phyloP scores from a whole-genome alignment of 2,888 invertebrate species.

The Amaurobius ferox region DNA sequence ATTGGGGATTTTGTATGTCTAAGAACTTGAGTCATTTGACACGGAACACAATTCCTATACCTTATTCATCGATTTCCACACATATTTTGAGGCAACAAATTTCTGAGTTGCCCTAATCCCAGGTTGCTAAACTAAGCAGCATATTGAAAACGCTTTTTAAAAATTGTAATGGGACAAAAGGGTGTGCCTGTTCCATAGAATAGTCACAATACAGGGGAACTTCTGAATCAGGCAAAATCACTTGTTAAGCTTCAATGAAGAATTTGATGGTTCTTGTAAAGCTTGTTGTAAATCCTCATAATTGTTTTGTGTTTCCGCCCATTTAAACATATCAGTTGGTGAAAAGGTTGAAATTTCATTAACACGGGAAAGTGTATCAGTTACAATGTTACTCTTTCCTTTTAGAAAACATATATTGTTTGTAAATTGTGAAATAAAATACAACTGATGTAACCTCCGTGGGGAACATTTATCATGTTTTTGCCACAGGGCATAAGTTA shows the following conservation, averaged over 20 bases:
- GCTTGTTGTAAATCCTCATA: background rate
- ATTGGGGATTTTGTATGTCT: background rate
- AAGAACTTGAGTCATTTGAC: background rate
- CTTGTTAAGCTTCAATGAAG: background rate
- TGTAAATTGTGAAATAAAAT: conserved; percentile 76
- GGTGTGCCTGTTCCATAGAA: background rate
- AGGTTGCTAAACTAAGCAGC: too few species aligned
- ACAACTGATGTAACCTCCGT: conserved; percentile 76
- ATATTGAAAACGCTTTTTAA: too few species aligned
- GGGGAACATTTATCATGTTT: conserved; percentile 74
- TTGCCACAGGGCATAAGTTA: conserved; percentile 48
- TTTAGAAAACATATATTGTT: conserved; percentile 76
- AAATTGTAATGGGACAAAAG: conserved; percentile 10
- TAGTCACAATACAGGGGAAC: conserved; percentile 9
- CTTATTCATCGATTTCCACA: background rate
- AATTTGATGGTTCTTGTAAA: background rate
- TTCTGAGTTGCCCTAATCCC: too few species aligned
- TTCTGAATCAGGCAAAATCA: background rate
- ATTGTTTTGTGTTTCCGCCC: background rate
- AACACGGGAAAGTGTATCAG: conserved; percentile 41
- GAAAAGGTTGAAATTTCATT: background rate
- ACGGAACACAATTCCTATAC: background rate
- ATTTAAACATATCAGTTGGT: background rate
- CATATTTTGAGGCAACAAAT: too few species aligned
- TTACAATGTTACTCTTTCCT: conserved; percentile 29